phyloP scores from a whole-genome alignment of 53 echinoderm and acorn worm species.

The Luidia sarsii region DNA sequence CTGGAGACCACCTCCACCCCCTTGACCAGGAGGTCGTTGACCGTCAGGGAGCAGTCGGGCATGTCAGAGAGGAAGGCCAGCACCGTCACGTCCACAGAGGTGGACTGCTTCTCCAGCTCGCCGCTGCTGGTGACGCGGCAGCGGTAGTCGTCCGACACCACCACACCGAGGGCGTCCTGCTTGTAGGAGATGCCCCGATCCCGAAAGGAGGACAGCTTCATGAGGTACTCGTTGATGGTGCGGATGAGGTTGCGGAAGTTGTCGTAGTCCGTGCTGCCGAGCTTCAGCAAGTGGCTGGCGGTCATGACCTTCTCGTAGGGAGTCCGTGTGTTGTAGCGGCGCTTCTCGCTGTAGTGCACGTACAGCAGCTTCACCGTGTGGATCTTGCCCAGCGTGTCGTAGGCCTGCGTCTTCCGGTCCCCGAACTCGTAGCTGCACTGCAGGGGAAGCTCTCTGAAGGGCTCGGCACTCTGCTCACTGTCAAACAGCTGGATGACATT shows the following conservation, averaged over 20 bases:
- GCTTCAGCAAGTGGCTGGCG: slow-evolving; percentile 72
- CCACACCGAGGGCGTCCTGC: slow-evolving; percentile 77
- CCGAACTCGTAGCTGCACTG: slow-evolving; percentile 89
- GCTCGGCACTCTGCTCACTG: slow-evolving; percentile 57
- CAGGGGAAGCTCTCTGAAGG: slow-evolving; percentile 86
- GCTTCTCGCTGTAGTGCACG: slow-evolving; percentile 85
- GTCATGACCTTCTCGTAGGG: slow-evolving; percentile 60
- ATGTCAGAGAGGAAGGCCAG: slow-evolving; percentile 88
- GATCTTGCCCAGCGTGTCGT: slow-evolving; percentile 79
- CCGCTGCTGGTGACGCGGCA: slow-evolving; percentile 65
- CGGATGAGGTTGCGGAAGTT: slow-evolving; percentile 69
- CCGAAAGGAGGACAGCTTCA: slow-evolving; percentile 78
- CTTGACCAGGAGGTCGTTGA: slow-evolving; percentile 83
- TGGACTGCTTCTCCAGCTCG: slow-evolving; percentile 72
- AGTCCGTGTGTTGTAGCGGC: slow-evolving; percentile 61
- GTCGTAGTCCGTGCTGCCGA: slow-evolving; percentile 70
- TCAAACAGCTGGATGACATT: slow-evolving; percentile 77
- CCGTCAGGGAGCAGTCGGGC: slow-evolving; percentile 85
- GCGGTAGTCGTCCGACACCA: slow-evolving; percentile 75
- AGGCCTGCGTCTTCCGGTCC: slow-evolving; percentile 65
- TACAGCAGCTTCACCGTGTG: slow-evolving; percentile 91
- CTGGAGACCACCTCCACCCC: slow-evolving; percentile 76
- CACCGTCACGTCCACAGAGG: slow-evolving; percentile 61
- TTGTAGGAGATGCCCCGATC: slow-evolving; percentile 83
- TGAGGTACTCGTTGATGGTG: slow-evolving; percentile 78